Base-by-base conservation (phyloP, 92 coral and sea anemone genomes). In the Palythoa caribaeorum region DNA sequence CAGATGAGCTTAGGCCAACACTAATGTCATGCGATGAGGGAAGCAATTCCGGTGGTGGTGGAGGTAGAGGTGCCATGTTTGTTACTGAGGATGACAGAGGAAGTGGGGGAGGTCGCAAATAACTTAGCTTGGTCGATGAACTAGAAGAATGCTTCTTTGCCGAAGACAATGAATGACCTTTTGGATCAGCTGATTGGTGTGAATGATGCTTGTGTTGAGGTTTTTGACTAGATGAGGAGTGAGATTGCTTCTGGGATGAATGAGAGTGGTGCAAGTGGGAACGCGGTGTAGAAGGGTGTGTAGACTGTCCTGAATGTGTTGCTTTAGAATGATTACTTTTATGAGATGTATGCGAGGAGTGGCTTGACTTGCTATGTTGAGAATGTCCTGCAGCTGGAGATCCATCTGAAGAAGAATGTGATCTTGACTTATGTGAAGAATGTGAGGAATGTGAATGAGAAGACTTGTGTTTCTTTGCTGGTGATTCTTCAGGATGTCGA, bases 401-500 rank as follows among this genome's bases (percentile, higher is more conserved):
- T 77, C 85, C 73, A 73, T 83, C 86, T 17, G 90, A 73, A 6
- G 93, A 87, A 13, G 95, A 92, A 84, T 83, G 94, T 17, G 92
- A 57, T 16, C 90, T 36, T 14, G 92, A 76, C 12, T 51, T 72
- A 68, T 86, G 92, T 52, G 84, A 83, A 12, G 97, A 74, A 70
- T 86, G 92, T 38, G 84, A 83, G 12, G 97, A 74, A 38, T 92
- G 88, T 9, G 94, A 91, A 60, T 92, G 94, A 35, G 96, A 89
- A 11, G 96, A 94, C 60, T 95, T 94, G 92, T 94, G 97, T 78
- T 96, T 94, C 92, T 91, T 93, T 7, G 96, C 90, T 6, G 98
- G 98, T 13, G 88, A 88, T 16, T 92, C 98, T n/a, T 91, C 96
- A 53, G 93, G 88, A 59, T 84, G 94, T 44, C 93, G 98, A 57